Evolutionary conservation across 2,888 invertebrate genomes (phyloP), one percentile per base, ranked within the genome.

Genomic region (Plutella xylostella): DNA sequence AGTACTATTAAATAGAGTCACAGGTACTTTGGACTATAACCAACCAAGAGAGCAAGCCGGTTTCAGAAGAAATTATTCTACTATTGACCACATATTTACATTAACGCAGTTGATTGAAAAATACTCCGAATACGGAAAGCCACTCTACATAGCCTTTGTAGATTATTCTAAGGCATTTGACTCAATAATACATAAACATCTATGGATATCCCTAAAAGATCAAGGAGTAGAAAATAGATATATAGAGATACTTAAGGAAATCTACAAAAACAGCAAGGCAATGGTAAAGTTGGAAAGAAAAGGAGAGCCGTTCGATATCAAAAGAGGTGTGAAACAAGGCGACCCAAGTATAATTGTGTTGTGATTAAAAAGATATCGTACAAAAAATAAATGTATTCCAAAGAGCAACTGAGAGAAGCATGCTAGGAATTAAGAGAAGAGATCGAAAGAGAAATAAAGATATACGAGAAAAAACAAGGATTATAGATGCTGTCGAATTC

Each of bases 41-140:
- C 41, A 45, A 45, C 45, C 45, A 7, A 45, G 21, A 40, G 45
- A 45, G 20, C 45, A 45, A 21, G 45, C 45, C 1, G 45, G 45
- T 5, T 34, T 45, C 18, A 39, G 45, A 35, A 15, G 41, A 11
- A 28, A 25, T 7, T 45, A 31, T 3, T 35, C 35, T 18, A 35
- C 35, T 2, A 17, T 15, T 1, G 35, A 17, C 18, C 18, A 35
- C 18, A 35, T 35, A 2, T 38, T 38, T 12, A 38, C 38, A 12
- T n/a, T 38, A 1, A 22, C 38, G n/a, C 38, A 38, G 9, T 14
- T 38, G 21, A 21, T 38, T 3, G 21, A 38, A 9, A 12, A 21
- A 20, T 38, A 38, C 21, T 2, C 14, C 6, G 38, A 38, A 22
- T 38, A 21, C 15, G 6, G 14, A 2, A 12, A 19, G 15, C 9